Evolutionary conservation across 1,140 invertebrate genomes (phyloP), one percentile per base, ranked within the genome.

Genomic region (Nasonia longicornis): DNA sequence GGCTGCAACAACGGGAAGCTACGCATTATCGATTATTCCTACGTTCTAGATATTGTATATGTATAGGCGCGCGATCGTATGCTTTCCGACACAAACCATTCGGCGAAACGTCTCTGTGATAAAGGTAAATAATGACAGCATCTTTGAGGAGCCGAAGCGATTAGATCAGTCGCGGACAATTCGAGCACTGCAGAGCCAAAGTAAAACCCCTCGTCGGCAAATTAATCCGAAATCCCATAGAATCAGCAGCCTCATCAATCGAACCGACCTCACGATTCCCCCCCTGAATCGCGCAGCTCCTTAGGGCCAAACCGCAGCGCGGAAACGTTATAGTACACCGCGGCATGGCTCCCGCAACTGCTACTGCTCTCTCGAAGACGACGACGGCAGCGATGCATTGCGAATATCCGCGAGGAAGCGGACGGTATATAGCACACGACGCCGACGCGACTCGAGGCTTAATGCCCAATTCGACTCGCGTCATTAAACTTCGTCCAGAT

Each of bases 401-500:
- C 26, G 38, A 69, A 77, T 52, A 77, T 77, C 42, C 42, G 66
- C 76, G 42, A 77, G 76, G 38, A 67, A 69, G 6, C 10, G 10
- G 76, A 71, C 77, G 67, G 42, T 38, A 71, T 71, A 29, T 42
- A 42, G 38, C 10, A 42, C 14, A 35, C 67, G 29, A 70, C 26
- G 29, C 77, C 31, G 4, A 48, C 26, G 16, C 29, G 69, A 38
- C 52, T 64, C 48, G 35, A 79, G 48, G 52, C 52, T 52, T 67
- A 74, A 80, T 74, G 66, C 66, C 73, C 74, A 81, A 42, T 81
- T 81, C 42, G 79, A 70, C 29, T 76, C 73, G 73, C 48, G 73
- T 75, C 79, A 77, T 81, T 81, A 81, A 81, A 76, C 79, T 63
- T 64, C 66, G 48, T 69, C 79, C 72, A 80, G 79, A 80, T 80